Percentiles rank a stretch among this genome's conserved stretches.
Evolutionary conservation across 2,888 invertebrate species (phyloP).

Genomic region (Drosophila leonis): DNA sequence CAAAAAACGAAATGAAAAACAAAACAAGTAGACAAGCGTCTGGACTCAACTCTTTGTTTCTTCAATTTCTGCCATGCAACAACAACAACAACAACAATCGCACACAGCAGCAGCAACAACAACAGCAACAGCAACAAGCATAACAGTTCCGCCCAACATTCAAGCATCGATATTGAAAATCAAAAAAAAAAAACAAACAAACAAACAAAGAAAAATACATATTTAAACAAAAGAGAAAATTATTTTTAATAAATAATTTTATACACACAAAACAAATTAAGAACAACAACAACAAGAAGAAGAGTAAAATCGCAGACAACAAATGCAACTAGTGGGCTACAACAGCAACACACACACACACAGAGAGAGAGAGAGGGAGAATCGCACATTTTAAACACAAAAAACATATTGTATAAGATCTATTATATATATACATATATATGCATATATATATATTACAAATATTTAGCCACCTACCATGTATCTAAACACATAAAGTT

Average conservation of each 20-base stretch:
- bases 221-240: slow-evolving; percentile 44
- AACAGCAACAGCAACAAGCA: slow-evolving; percentile 43
- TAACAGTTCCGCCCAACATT: slow-evolving; percentile 76
- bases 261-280: slow-evolving; percentile 33
- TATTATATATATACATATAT: background rate
- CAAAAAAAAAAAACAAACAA: slow-evolving; percentile 29
- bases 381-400: background rate
- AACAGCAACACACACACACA: slow-evolving; percentile 24
- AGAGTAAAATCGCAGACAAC: slow-evolving; percentile 23
- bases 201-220: slow-evolving; percentile 32
- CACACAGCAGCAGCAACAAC: slow-evolving; percentile 43
- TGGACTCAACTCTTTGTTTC: slow-evolving; percentile 40
- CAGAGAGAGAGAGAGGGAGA: slow-evolving; percentile 10
- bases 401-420: slow-evolving; percentile 8
- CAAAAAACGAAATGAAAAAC: slow-evolving; percentile 23
- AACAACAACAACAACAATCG: slow-evolving; percentile 45
- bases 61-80: slow-evolving; percentile 38
- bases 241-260: slow-evolving; percentile 63
- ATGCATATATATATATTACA: background rate
- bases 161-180: slow-evolving; percentile 78
- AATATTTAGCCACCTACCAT: slow-evolving; percentile 18
- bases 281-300: slow-evolving; percentile 15
- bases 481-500: slow-evolving; percentile 8
- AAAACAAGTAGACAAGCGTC: slow-evolving; percentile 5
- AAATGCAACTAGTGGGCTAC: slow-evolving; percentile 29